These are phyloP conservation scores for Platypus cylindrus DNA, from an alignment of 2,888 invertebrate species.

Conservation along the genomic window DNA sequence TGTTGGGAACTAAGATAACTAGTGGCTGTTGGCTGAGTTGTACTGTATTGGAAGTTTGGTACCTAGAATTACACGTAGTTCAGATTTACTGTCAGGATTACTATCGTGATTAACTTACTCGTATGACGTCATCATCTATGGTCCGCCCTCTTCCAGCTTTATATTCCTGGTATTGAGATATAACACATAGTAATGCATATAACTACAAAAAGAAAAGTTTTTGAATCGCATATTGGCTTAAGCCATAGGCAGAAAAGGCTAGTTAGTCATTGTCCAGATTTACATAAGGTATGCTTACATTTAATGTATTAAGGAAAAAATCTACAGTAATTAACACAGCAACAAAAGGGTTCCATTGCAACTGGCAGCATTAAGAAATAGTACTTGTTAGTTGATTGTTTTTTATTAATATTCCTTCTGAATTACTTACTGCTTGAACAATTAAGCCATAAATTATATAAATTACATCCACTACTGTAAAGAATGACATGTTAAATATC, in stretches of 20 bases:
- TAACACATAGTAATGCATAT: conserved; percentile 70
- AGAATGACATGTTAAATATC: conserved; percentile 53
- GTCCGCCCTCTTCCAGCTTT: conserved; percentile 59
- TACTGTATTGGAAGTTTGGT: conserved; percentile 41
- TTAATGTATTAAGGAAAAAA: conserved; percentile 62
- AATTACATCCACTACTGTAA: conserved; percentile 51
- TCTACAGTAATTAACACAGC: conserved; percentile 65
- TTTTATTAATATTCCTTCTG: too few relatives aligned
- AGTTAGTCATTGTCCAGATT: too few relatives aligned
- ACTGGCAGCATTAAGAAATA: conserved; percentile 29
- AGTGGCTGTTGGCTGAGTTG: conserved; percentile 41
- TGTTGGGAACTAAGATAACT: conserved; percentile 37
- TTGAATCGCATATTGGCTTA: not conserved
- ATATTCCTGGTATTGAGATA: conserved; percentile 78
- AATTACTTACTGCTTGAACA: conserved; percentile 47
- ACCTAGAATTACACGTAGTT: conserved; percentile 27
- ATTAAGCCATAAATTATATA: conserved; percentile 55
- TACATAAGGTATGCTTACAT: conserved; percentile 48
- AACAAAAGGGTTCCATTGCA: conserved; percentile 59
- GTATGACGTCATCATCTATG: conserved; percentile 47
- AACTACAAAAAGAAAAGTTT: conserved; percentile 42
- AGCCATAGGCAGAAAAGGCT: conserved; percentile 1
- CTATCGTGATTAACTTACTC: conserved; percentile 30
- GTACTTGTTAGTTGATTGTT: not conserved
- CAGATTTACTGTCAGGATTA: not conserved